Conservation (phyloP, 2,113 vertebrate species). For the Coracopsis vasa region DNA sequence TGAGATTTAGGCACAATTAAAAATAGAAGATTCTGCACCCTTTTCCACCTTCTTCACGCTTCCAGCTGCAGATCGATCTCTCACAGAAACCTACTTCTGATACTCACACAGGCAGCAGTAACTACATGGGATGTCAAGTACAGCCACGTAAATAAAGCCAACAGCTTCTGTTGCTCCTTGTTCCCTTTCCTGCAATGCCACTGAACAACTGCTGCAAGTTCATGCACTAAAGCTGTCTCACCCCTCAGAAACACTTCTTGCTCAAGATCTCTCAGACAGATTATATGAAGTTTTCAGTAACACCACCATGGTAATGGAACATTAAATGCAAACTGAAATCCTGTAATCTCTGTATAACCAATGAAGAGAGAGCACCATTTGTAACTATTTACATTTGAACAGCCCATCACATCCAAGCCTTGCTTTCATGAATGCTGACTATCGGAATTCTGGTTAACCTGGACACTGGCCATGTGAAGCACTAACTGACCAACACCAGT, state of each 20-base stretch:
- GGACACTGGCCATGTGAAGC: not conserved
- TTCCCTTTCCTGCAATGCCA: not conserved
- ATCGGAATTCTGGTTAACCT: not conserved
- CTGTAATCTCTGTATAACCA: not conserved
- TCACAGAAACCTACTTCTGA: not conserved
- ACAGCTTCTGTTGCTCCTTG: not conserved
- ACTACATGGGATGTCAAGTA: not conserved
- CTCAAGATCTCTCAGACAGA: not conserved
- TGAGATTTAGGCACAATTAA: not conserved
- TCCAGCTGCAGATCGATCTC: not conserved
- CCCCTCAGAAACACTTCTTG: not conserved
- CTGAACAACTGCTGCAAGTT: not conserved
- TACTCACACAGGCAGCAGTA: not conserved
- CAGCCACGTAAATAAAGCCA: not conserved
- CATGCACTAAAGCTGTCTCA: not conserved
- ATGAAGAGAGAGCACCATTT: not conserved
- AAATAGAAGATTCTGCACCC: not conserved
- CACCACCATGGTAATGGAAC: not conserved
- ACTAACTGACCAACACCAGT: not conserved
- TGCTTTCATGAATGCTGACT: not conserved
- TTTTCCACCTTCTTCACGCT: not conserved
- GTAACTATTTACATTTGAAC: not conserved
- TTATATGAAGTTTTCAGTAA: not conserved
- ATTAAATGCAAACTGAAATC: constrained; percentile 3
- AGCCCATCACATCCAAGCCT: not conserved